Conservation (phyloP, 2,113 vertebrate genomes). For the Microtus pennsylvanicus region DNA sequence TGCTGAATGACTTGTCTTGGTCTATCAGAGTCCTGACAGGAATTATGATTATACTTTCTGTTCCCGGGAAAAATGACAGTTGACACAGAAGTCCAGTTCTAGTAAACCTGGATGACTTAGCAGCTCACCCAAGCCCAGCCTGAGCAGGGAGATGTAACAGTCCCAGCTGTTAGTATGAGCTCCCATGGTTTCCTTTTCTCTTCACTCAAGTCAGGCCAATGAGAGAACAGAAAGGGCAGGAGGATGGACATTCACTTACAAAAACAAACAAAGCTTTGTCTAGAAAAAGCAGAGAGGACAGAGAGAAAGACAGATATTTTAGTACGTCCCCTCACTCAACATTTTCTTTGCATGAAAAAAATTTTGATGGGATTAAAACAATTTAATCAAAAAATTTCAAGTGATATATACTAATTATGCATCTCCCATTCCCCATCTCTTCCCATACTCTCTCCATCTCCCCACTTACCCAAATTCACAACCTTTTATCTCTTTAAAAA, state of each 20-base stretch:
- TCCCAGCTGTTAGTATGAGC: neutral
- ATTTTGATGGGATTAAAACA: neutral
- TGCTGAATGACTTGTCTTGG: neutral
- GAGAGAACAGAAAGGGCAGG: neutral
- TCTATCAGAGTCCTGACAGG: neutral
- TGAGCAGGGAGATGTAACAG: neutral
- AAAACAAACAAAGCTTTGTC: neutral
- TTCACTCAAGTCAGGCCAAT: neutral
- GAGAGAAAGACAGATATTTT: neutral
- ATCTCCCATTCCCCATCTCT: neutral
- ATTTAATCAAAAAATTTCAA: neutral
- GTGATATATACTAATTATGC: no score
- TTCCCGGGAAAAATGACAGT: neutral
- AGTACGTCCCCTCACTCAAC: neutral
- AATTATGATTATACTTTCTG: neutral
- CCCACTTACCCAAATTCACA: neutral
- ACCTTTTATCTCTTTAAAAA: neutral
- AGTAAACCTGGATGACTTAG: neutral
- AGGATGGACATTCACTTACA: neutral
- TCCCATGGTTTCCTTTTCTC: neutral
- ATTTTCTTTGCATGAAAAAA: neutral
- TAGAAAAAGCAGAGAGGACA: neutral
- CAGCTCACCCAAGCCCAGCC: neutral
- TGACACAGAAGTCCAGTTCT: neutral
- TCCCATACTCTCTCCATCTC: neutral